phyloP scores from a whole-genome alignment of 2,113 vertebrate genomes.

The Hepsetus odoe region DNA sequence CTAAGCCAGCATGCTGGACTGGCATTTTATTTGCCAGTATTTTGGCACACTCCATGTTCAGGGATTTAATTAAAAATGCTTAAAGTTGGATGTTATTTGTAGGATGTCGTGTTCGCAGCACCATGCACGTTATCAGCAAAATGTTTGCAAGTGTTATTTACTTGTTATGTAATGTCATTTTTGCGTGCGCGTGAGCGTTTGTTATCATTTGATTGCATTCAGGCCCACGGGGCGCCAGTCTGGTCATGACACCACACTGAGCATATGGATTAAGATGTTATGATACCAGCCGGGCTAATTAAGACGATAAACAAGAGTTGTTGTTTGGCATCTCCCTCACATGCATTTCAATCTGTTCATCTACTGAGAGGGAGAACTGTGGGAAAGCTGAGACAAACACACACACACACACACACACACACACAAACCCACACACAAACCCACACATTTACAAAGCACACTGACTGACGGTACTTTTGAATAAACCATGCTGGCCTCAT shows the following conservation, averaged over 20 bases:
- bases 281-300: constrained; percentile 46
- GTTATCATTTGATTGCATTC: constrained; percentile 34
- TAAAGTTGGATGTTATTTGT: background rate
- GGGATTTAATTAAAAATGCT: constrained; percentile 2
- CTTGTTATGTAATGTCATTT: constrained; percentile 24
- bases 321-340: constrained; percentile 34
- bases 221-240: constrained; percentile 12
- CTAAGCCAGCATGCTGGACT: background rate
- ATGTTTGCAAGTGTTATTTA: constrained; percentile 5
- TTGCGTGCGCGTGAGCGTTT: constrained; percentile 16
- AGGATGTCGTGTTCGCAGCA: background rate
- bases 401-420: constrained; percentile 4
- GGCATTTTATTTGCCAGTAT: background rate
- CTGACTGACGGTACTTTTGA: background rate
- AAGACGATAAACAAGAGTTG: constrained; percentile 45
- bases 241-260: constrained; percentile 43
- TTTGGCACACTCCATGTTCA: background rate
- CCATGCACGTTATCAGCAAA: background rate
- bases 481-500: background rate
- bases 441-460: too few species aligned
- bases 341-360: constrained; percentile 54
- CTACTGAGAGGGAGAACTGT: constrained; percentile 8
- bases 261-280: constrained; percentile 54
- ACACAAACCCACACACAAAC: too few species aligned
- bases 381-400: constrained; percentile 17